Percentiles rank a stretch among this genome's conserved stretches.
Conservation (phyloP, 2,797 vertebrate genomes). For the Podarcis lilfordi region DNA sequence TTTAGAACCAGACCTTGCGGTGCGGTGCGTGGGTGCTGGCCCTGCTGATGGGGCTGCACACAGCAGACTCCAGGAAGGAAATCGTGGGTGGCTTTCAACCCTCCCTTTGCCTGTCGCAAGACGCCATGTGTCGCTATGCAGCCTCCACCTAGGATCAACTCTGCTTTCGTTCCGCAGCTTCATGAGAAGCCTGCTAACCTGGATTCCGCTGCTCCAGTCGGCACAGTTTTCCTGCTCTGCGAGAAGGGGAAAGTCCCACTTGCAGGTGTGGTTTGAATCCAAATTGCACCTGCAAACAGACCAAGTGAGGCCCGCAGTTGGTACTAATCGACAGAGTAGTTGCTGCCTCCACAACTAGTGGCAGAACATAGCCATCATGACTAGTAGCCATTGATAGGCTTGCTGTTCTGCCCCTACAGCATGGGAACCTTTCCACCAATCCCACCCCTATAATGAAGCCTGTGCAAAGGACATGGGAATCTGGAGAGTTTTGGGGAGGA, state of each 20-base stretch:
- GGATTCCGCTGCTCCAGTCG: too few relatives aligned
- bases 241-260: too few relatives aligned
- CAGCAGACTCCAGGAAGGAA: rapidly evolving
- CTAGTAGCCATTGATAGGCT: too few relatives aligned
- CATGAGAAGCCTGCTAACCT: not conserved
- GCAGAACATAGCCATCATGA: too few relatives aligned
- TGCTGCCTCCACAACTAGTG: too few relatives aligned
- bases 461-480: not conserved
- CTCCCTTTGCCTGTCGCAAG: not conserved
- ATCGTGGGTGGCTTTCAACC: rapidly evolving
- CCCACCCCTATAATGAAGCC: not conserved
- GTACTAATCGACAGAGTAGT: too few relatives aligned
- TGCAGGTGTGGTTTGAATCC: too few relatives aligned
- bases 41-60: not conserved
- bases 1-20: not conserved
- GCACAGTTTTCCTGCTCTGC: not conserved
- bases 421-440: not conserved
- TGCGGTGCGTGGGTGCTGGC: rapidly evolving
- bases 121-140: too few relatives aligned
- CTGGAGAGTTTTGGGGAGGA: not conserved
- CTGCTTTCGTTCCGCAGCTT: not conserved
- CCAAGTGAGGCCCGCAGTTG: too few relatives aligned
- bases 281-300: too few relatives aligned
- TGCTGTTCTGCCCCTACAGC: not conserved
- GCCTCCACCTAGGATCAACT: not conserved